Percentiles rank a stretch among this genome's conserved stretches.
Conservation (phyloP, 2,888 invertebrate genomes). For the Ernsta delagoae region DNA sequence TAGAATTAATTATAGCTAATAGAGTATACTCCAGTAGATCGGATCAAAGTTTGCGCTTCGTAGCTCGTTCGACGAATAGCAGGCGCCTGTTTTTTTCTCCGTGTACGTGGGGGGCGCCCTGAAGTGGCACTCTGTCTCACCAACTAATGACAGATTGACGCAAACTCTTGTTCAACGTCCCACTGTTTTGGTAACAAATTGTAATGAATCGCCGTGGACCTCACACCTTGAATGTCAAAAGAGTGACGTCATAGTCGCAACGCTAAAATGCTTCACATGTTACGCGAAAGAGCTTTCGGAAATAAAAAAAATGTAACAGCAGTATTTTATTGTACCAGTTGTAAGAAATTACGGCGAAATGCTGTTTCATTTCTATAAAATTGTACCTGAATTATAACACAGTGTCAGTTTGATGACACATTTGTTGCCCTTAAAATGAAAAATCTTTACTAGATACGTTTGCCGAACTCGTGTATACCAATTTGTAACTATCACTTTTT, state of each 20-base stretch:
- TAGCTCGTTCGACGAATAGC: constrained; percentile 39
- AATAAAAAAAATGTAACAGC: background rate
- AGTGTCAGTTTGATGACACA: background rate
- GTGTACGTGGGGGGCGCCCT: constrained; percentile 72
- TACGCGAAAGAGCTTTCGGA: background rate
- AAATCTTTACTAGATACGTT: background rate
- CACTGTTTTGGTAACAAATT: constrained; percentile 80
- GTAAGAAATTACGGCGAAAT: no score
- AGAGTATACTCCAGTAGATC: background rate
- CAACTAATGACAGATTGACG: constrained; percentile 76
- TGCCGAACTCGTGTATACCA: constrained; percentile 46
- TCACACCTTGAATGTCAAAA: constrained; percentile 73
- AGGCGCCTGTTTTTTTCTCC: constrained; percentile 65
- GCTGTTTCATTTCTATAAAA: no score
- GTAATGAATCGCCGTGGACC: constrained; percentile 75
- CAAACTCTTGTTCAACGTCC: constrained; percentile 71
- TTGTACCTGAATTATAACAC: no score
- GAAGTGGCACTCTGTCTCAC: constrained; percentile 68
- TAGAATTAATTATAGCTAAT: no score
- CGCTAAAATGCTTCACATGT: background rate
- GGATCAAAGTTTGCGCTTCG: constrained; percentile 45
- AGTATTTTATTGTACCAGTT: no score
- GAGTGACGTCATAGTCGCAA: constrained; percentile 63
- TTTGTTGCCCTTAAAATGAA: background rate
- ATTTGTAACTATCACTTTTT: constrained; percentile 81